A percentile compares a stretch with the other conserved stretches of the same genome.
Conservation (phyloP, 2,113 vertebrate genomes). For the Xiphorhynchus elegans region DNA sequence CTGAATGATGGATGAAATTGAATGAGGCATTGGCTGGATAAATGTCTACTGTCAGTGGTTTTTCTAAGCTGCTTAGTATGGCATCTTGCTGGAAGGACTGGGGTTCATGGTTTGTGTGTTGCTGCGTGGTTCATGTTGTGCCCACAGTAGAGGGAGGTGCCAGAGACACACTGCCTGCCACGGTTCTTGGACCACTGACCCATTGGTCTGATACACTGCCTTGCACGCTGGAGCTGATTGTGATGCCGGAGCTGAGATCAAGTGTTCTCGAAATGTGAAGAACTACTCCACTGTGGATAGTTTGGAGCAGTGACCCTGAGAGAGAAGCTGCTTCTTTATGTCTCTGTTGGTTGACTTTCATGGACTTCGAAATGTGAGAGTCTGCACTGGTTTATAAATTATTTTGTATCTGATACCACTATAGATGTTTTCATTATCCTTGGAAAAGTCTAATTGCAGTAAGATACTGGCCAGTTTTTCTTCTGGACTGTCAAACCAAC, state of each 20-base stretch:
- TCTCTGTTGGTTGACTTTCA: neutral
- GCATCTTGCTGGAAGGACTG: neutral
- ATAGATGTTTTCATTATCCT: neutral
- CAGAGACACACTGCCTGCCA: neutral
- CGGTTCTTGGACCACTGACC: neutral
- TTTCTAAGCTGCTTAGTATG: neutral
- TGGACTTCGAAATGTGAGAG: neutral
- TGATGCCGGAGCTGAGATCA: neutral
- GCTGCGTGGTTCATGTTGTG: rapidly evolving
- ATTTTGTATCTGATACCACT: neutral
- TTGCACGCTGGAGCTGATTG: neutral
- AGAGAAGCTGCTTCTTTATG: neutral
- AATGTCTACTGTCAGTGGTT: neutral
- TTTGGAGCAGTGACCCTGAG: neutral
- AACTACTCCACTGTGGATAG: neutral
- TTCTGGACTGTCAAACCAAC: neutral
- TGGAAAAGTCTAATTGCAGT: neutral
- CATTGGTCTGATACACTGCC: neutral
- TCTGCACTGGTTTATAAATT: neutral
- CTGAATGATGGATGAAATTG: neutral
- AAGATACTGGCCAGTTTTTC: neutral
- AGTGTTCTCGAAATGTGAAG: neutral
- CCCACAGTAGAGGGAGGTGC: neutral
- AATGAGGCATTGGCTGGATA: neutral
- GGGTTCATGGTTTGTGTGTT: rapidly evolving